phyloP scores from a whole-genome alignment of 2,797 vertebrate genomes.

The Chelmon rostratus region DNA sequence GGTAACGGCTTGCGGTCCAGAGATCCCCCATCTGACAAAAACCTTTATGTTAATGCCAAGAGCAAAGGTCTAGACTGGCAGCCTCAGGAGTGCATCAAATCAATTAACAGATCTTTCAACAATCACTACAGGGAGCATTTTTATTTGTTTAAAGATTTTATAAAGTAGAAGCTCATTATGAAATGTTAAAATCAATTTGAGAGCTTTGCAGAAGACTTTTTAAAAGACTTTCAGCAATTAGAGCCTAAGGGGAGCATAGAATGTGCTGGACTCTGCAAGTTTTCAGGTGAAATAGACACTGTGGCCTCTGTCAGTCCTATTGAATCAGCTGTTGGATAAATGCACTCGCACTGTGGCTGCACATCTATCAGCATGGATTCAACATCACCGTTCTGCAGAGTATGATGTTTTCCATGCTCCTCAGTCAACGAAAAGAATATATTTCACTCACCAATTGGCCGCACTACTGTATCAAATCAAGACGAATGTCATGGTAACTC shows the following conservation, averaged over 20 bases:
- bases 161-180: slow-evolving; percentile 24
- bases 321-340: slow-evolving; percentile 62
- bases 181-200: slow-evolving; percentile 41
- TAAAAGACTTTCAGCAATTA: slow-evolving; percentile 45
- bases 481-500: slow-evolving; percentile 47
- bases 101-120: slow-evolving; percentile 51
- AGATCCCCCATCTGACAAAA: slow-evolving; percentile 51
- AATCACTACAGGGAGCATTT: slow-evolving; percentile 25
- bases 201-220: slow-evolving; percentile 36
- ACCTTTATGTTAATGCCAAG: slow-evolving; percentile 45
- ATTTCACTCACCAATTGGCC: slow-evolving; percentile 37
- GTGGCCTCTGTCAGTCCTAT: slow-evolving; percentile 39
- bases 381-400: slow-evolving; percentile 38
- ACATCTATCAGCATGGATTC: slow-evolving; percentile 56
- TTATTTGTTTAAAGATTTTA: slow-evolving; percentile 33
- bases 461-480: slow-evolving; percentile 47
- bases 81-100: slow-evolving; percentile 49
- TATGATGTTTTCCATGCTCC: slow-evolving; percentile 41
- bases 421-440: slow-evolving; percentile 32
- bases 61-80: slow-evolving; percentile 35
- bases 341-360: slow-evolving; percentile 28
- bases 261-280: slow-evolving; percentile 55
- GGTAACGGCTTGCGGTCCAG: slow-evolving; percentile 45
- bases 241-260: slow-evolving; percentile 28
- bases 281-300: slow-evolving; percentile 35